Evolutionary conservation across 2,888 invertebrate species (phyloP).

Genomic region (Cryptus viduatorius): DNA sequence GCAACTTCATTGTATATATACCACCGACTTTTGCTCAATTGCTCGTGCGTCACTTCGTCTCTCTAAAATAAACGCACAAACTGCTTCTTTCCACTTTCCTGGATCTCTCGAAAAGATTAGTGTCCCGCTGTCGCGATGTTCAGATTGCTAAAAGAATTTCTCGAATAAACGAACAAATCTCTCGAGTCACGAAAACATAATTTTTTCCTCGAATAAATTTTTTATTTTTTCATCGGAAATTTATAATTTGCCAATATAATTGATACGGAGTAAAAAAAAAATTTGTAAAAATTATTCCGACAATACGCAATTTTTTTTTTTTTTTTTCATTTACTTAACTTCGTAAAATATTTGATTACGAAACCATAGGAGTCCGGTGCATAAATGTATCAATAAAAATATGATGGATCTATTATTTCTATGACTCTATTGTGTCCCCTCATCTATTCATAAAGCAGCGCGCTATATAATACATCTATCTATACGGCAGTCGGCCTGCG

Average conservation of each 20-base stretch:
- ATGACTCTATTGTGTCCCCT: conserved; percentile 62
- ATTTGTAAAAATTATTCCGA: neutral
- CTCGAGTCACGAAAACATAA: neutral
- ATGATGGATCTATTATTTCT: conserved; percentile 61
- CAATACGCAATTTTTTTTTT: neutral
- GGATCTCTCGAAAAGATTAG: conserved; percentile 15
- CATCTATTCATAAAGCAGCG: conserved; percentile 31
- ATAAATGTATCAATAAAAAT: conserved; percentile 47
- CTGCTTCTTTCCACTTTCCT: neutral
- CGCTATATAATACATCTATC: neutral
- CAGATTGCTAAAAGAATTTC: neutral
- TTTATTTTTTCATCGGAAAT: neutral
- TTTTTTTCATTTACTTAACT: neutral
- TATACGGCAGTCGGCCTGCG: neutral
- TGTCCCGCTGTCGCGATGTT: neutral
- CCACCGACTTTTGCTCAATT: conserved; percentile 49
- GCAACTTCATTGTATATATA: conserved; percentile 47
- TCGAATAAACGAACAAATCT: neutral
- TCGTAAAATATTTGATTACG: neutral
- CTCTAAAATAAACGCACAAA: neutral
- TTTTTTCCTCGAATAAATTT: neutral
- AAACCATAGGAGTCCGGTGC: conserved; percentile 8
- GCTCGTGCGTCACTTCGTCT: conserved; percentile 44
- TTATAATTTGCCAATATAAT: neutral
- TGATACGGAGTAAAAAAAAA: neutral